Base-by-base conservation (phyloP, 2,113 vertebrate species). In the Tor tambroides region DNA sequence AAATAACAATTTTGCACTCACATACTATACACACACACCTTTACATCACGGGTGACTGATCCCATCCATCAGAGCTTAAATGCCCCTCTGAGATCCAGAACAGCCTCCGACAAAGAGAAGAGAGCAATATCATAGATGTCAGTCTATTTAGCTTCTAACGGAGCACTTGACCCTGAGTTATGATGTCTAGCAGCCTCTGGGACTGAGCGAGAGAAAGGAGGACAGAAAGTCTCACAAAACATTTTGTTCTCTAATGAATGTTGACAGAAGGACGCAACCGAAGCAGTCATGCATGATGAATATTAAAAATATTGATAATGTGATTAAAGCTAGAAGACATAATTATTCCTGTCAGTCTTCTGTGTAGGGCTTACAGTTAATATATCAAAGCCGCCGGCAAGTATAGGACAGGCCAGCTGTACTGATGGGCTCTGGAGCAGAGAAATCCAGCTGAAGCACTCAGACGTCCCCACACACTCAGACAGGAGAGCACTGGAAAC, bases 121-220 rank as follows among this genome's bases (percentile, higher is more conserved):
- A 79, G 49, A 38, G 77, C 49, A n/a, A 80, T 38, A 79, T 38
- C 30, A 79, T 35, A 80, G 28, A n/a, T 80, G 77, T 80, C 51
- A 14, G 21, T 59, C 32, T 35, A n/a, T 80, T 59, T 80, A 59
- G 77, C 74, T 3, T 76, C n/a, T 49, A 49, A 78, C 49, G 1
- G 54, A 65, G 14, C 21, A 17, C 59, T 81, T 65, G 79, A 65
- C 79, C 54, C 59, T 81, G 79, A 81, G 79, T 65, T 63, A 81
- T 80, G 56, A 26, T 81, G 79, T 81, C 79, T 81, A 17, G 23
- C 59, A 41, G 59, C 38, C 6, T 21, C 56, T 43, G 79, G 56
- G 32, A 81, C 56, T 10, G 59, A 63, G 28, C 8, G 2, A 41
- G 35, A 41, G 35, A 74, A 74, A 74, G 23, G 3, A 46, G n/a